phyloP scores from a whole-genome alignment of 1,140 invertebrate genomes.

The Panulirus ornatus region DNA sequence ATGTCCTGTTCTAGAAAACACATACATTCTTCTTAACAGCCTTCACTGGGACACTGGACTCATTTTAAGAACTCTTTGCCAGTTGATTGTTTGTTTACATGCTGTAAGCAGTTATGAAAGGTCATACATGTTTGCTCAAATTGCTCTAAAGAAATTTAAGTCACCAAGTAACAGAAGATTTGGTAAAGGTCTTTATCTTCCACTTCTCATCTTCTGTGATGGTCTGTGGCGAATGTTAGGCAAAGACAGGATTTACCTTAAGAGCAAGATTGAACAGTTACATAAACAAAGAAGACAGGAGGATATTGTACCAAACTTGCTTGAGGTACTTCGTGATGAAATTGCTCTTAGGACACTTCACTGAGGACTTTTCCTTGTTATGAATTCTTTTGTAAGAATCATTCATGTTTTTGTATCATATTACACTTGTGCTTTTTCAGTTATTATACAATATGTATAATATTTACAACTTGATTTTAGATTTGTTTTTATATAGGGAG shows the following conservation, averaged over 20 bases:
- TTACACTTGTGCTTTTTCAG: too few species aligned
- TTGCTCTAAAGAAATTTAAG: conserved; percentile 52
- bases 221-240: conserved; percentile 37
- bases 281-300: conserved; percentile 41
- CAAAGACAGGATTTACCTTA: conserved; percentile 42
- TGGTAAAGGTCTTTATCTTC: conserved; percentile 42
- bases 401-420: too few species aligned
- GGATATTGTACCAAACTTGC: conserved; percentile 47
- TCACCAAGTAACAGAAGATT: conserved; percentile 36
- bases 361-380: neutral
- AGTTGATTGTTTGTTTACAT: conserved; percentile 52
- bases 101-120: conserved; percentile 40
- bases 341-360: conserved; percentile 57
- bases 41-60: conserved; percentile 61
- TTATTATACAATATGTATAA: too few species aligned
- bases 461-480: too few species aligned
- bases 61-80: conserved; percentile 44
- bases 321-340: conserved; percentile 58
- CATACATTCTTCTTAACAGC: conserved; percentile 36
- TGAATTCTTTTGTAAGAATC: too few species aligned
- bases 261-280: conserved; percentile 29
- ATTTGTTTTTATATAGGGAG: too few species aligned
- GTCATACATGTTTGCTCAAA: conserved; percentile 20
- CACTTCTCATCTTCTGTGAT: conserved; percentile 54
- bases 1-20: conserved; percentile 52